Base-by-base conservation (phyloP, 2,888 invertebrate genomes). In the Ormyrus labotus region DNA sequence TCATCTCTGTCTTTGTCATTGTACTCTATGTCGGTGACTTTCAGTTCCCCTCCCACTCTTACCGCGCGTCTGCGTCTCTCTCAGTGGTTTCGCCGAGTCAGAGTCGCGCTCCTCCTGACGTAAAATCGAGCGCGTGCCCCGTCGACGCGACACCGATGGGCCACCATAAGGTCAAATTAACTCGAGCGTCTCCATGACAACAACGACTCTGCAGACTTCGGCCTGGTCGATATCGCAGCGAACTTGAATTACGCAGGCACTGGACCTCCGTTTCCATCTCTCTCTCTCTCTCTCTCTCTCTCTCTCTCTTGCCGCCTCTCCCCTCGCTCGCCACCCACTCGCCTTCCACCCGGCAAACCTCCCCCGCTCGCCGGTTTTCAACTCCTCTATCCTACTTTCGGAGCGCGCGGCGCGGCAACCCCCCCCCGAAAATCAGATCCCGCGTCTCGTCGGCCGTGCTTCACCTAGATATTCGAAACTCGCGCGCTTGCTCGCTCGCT, bases 131-230 rank as follows among this genome's bases (percentile, higher is more conserved):
- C 34, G 19, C 19, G 19, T 19, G 45, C 9, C 79, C 45, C 71
- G 81, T 58, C 77, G 73, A 55, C 78, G 53, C 75, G 76, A 72
- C 78, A 78, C 78, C 78, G 77, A 78, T 81, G 82, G 75, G 75
- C 81, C 78, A 82, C 82, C 82, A 82, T 82, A 82, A 82, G 82
- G 82, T 82, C 82, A 82, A 82, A 82, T 82, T 82, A 82, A 82
- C 82, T 82, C 82, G 82, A 82, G 82, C 82, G 82, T 82, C 81
- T 82, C 82, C 82, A 82, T 82, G 82, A 82, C 82, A 82, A 82
- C 82, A 81, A 74, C 78, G 80, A 82, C 75, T 82, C 74, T 48
- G 80, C 73, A 75, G 79, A 71, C 69, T 53, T 51, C 72, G 50
- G 11, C 47, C 72, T 58, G 82, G 74, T 82, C 82, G 82, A 82